Conservation (phyloP, 2,888 invertebrate genomes). For the Patella caerulea region DNA sequence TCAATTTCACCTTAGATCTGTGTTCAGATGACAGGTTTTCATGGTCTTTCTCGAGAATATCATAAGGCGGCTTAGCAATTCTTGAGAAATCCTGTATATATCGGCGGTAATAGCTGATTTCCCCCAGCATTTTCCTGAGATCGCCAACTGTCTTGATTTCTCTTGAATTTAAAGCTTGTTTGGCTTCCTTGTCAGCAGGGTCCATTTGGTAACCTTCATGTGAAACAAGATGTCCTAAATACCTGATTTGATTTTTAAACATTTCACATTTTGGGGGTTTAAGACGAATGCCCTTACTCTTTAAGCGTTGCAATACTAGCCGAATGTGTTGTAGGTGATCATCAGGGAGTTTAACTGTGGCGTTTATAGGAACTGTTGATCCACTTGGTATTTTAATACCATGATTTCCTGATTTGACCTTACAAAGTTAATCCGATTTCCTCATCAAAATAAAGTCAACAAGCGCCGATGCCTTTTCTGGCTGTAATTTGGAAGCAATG, state of each 20-base stretch:
- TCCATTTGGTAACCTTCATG: slow-evolving; percentile 33
- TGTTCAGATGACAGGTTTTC: neutral
- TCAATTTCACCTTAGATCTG: too few relatives aligned
- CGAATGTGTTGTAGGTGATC: too few relatives aligned
- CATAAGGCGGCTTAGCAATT: slow-evolving; percentile 23
- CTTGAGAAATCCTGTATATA: slow-evolving; percentile 31
- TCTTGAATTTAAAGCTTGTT: slow-evolving; percentile 23
- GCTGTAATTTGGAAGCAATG: too few relatives aligned
- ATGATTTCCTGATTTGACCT: too few relatives aligned
- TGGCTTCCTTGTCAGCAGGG: slow-evolving; percentile 27
- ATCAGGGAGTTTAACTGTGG: too few relatives aligned
- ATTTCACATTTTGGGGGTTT: slow-evolving; percentile 36
- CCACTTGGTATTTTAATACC: too few relatives aligned
- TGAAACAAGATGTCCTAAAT: slow-evolving; percentile 36
- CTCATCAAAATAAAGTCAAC: too few relatives aligned
- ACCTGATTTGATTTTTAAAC: slow-evolving; percentile 33
- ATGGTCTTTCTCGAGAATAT: slow-evolving; percentile 6
- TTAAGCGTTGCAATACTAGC: too few relatives aligned
- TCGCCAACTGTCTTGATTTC: slow-evolving; percentile 24
- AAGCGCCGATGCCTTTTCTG: too few relatives aligned
- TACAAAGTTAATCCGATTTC: too few relatives aligned
- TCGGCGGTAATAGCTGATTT: slow-evolving; percentile 30
- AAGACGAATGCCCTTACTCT: too few relatives aligned
- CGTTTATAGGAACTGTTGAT: too few relatives aligned
- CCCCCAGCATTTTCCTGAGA: slow-evolving; percentile 29